Evolutionary conservation across 2,888 invertebrate species (phyloP), one percentile per base, ranked within the genome.

Genomic region (Deilephila elpenor): DNA sequence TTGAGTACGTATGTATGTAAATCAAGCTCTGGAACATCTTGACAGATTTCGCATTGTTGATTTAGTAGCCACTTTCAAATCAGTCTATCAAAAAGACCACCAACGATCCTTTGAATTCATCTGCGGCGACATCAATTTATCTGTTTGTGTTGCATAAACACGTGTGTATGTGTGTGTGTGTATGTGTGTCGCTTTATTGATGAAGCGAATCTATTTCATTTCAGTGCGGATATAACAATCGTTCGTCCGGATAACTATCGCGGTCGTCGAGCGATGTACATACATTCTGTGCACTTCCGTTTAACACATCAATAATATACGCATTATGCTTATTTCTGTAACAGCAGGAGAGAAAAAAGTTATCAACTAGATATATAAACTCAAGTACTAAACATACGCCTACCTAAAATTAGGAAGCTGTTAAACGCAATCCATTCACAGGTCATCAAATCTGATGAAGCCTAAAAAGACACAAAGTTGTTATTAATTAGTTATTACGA

Each of bases 161-260:
- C 44, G 44, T 60, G 25, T 60, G 25, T 17, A 29, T 29, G 29
- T 29, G 29, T 59, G 8, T 20, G 32, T 59, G n/a, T 60, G 25
- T 29, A 17, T 29, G 29, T 17, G 29, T 60, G 14, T 29, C 20
- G 25, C 25, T 67, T 25, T 67, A 67, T 67, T 67, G 25, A 51
- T 25, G 51, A 51, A 67, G 20, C 44, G 67, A 51, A 51, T 51
- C 67, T 17, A 67, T 67, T 67, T 20, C 20, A 67, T 67, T 67
- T 25, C 25, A 44, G 67, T 67, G 25, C 67, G 67, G 67, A 67
- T 51, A 67, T 51, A 25, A 51, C 67, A 67, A 67, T 67, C 67
- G 67, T 25, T 67, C 67, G 67, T 67, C 44, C 67, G 67, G 51
- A 51, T 67, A 67, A 25, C 51, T 67, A 44, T 67, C 64, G 20